Evolutionary conservation across 1,140 invertebrate genomes (phyloP), one percentile per base, ranked within the genome.

Genomic region (Eupristina koningsbergeri): DNA sequence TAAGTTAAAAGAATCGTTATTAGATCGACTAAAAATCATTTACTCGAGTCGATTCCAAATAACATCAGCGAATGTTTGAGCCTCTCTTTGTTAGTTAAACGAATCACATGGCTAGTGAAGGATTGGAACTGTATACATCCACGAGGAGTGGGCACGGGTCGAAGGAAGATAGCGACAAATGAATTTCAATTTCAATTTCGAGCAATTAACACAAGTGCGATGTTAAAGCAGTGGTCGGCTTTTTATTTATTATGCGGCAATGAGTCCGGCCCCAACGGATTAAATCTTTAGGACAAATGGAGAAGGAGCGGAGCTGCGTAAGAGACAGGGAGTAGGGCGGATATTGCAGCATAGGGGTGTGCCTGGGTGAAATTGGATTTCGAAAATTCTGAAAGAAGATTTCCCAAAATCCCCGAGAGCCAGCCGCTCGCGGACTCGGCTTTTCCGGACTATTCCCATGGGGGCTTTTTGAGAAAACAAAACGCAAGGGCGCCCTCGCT

Each of bases 171-270:
- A 39, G 39, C 7, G 36, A 71, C 67, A 71, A 71, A 71, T 71
- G 36, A 71, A 71, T 71, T 71, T 41, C 36, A 71, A 71, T 71
- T 71, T 71, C 67, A 71, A 71, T 71, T 71, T 41, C 67, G 31
- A 41, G 67, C 67, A 39, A 71, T 71, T 71, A n/a, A 71, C 22
- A 31, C 36, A n/a, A 71, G 67, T 41, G 67, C 67, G 22, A 41
- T 41, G 67, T 41, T 41, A 41, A 41, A 26, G 36, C 64, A 36
- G 9, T n/a, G n/a, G n/a, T 34, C 5, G 36, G 67, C 39, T 71
- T 71, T 71, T 71, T 36, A 71, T 71, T 71, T n/a, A 71, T 71
- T 41, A 71, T n/a, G 36, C 36, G 36, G 67, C 67, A 26, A 41
- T 22, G 36, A 41, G 29, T 71, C 67, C 41, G 36, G 0, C 67